These are phyloP conservation scores for Choreutis nemorana DNA, from an alignment of 2,888 invertebrate species.

Conservation along the genomic window DNA sequence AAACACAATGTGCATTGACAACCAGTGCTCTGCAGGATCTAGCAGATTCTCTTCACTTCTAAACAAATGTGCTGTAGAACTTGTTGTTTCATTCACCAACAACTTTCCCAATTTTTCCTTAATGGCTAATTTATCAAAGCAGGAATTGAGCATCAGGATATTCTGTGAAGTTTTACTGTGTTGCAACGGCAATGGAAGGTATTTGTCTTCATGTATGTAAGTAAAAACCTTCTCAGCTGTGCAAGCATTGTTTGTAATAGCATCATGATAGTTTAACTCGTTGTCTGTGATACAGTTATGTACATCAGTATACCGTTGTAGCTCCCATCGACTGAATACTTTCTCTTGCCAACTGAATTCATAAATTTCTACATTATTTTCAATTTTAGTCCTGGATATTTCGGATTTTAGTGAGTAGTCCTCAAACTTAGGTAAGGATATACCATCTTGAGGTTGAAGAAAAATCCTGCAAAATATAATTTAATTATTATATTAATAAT, in stretches of 20 bases:
- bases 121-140: slow-evolving; percentile 26
- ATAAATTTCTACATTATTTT: slow-evolving; percentile 25
- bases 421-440: slow-evolving; percentile 43
- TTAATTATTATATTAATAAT: no score
- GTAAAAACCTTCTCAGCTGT: slow-evolving; percentile 53
- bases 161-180: slow-evolving; percentile 7
- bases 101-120: slow-evolving; percentile 17
- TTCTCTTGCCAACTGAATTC: slow-evolving; percentile 78
- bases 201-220: slow-evolving; percentile 67
- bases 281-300: slow-evolving; percentile 69
- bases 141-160: slow-evolving; percentile 20
- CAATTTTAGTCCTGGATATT: slow-evolving; percentile 19
- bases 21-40: slow-evolving; percentile 28
- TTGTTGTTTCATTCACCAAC: slow-evolving; percentile 21
- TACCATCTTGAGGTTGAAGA: slow-evolving; percentile 34
- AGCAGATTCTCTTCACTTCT: slow-evolving; percentile 31
- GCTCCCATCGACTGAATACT: slow-evolving; percentile 68
- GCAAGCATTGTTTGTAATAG: slow-evolving; percentile 29
- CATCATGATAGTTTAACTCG: slow-evolving; percentile 47
- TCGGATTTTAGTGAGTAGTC: slow-evolving; percentile 27
- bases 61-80: slow-evolving; percentile 33
- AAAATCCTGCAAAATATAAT: slow-evolving; percentile 29
- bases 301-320: slow-evolving; percentile 64
- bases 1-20: slow-evolving; percentile 43
- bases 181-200: slow-evolving; percentile 35